These are phyloP conservation scores for Ceraclea dissimilis DNA, from an alignment of 2,888 invertebrate genomes.

Conservation along the genomic window DNA sequence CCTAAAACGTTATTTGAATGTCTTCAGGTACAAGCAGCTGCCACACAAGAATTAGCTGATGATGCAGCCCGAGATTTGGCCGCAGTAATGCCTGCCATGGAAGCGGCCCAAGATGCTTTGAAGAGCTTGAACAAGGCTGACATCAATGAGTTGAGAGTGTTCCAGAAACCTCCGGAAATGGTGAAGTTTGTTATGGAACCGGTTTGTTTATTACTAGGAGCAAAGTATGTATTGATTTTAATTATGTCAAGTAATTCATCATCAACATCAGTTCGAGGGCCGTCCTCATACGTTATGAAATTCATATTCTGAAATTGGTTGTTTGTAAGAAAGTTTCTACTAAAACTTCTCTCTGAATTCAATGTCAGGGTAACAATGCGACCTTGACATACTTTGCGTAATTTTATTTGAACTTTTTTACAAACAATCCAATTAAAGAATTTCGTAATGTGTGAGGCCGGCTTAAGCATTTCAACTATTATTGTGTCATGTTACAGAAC, in stretches of 20 bases:
- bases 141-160: slow-evolving; percentile 83
- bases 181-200: slow-evolving; percentile 90
- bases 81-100: slow-evolving; percentile 78
- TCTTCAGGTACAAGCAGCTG: slow-evolving; percentile 67
- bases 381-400: too few species aligned
- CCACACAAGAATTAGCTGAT: slow-evolving; percentile 75
- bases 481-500: slow-evolving; percentile 46
- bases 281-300: too few species aligned
- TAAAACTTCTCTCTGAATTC: too few species aligned
- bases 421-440: neutral
- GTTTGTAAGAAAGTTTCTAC: too few species aligned
- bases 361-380: too few species aligned
- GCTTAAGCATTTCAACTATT: neutral
- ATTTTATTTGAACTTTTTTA: neutral
- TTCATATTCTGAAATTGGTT: too few species aligned
- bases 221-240: slow-evolving; percentile 52
- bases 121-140: slow-evolving; percentile 83
- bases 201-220: slow-evolving; percentile 73
- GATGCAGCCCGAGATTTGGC: slow-evolving; percentile 85
- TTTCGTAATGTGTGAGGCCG: neutral
- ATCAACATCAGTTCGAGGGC: neutral
- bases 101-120: slow-evolving; percentile 76
- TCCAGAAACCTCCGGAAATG: slow-evolving; percentile 78
- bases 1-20: neutral
- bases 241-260: neutral